Evolutionary conservation across 1,140 invertebrate genomes (phyloP).

Genomic region (Nymphalis io): DNA sequence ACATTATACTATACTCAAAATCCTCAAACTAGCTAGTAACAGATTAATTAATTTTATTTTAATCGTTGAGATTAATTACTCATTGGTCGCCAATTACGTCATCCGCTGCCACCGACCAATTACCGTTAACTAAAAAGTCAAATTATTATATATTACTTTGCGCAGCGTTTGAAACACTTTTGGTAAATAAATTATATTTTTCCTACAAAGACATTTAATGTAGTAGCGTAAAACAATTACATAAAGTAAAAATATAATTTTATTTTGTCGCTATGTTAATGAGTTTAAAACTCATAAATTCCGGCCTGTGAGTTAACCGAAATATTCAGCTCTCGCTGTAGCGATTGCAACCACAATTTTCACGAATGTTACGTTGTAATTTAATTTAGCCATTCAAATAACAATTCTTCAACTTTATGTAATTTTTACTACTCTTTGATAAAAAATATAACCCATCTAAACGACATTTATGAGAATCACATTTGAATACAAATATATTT

Average conservation of each 20-base stretch:
- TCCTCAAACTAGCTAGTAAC: too few relatives aligned
- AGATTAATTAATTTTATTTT: too few relatives aligned
- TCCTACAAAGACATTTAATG: not conserved
- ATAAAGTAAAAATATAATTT: not conserved
- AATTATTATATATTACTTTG: too few relatives aligned
- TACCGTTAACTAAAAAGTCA: too few relatives aligned
- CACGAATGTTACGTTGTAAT: slow-evolving; percentile 18
- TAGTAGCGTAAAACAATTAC: not conserved
- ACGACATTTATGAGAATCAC: too few relatives aligned
- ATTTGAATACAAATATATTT: too few relatives aligned
- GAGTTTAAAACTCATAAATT: slow-evolving; percentile 11
- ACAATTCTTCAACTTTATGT: slow-evolving; percentile 18
- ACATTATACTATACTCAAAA: too few relatives aligned
- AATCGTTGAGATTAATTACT: too few relatives aligned
- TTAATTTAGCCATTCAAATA: slow-evolving; percentile 23
- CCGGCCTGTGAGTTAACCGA: not conserved
- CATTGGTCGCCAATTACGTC: too few relatives aligned
- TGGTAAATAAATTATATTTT: too few relatives aligned
- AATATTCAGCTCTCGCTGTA: slow-evolving; percentile 13
- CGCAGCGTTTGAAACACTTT: too few relatives aligned
- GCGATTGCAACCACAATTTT: slow-evolving; percentile 23
- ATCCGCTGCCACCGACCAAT: too few relatives aligned
- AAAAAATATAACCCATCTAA: not conserved
- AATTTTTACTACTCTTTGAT: not conserved
- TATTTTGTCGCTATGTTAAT: not conserved